Evolutionary conservation across 2,888 invertebrate genomes (phyloP), one percentile per base, ranked within the genome.

Genomic region (Trichacis sp.): DNA sequence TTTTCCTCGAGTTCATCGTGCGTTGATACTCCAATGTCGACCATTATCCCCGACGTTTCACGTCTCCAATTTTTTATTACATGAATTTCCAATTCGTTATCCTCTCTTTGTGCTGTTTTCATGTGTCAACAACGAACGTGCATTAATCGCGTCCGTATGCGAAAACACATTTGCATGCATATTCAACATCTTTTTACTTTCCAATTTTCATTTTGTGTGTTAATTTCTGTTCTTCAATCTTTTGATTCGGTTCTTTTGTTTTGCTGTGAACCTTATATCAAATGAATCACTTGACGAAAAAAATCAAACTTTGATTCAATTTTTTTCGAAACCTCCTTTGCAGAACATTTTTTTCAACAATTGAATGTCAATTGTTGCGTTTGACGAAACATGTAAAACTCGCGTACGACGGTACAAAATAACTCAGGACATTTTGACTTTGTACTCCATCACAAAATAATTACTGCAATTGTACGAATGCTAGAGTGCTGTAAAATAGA

Each of bases 401-500:
- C 58, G 66, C 42, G 14, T 42, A 55, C 55, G 33, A 52, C 43
- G 59, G 52, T 52, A 56, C 58, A 48, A 51, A 55, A 36, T 47
- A 59, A 56, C 3, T 56, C 58, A 62, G 56, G 58, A 58, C 62
- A 59, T 42, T 58, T 61, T 61, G 54, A 40, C 58, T 61, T 40
- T 61, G 61, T 33, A 60, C 50, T 61, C 57, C 60, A 54, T 50
- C 57, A 62, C 38, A 58, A 54, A 58, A 69, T 51, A 65, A 73
- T 76, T 72, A 72, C 65, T 71, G 73, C 74, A 74, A 69, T 77
- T 77, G 73, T 75, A 80, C 73, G 83, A 82, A 84, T 84, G 82
- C 83, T 84, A 84, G 84, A 82, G 81, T 84, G 83, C 84, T 83
- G 84, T 84, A 83, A 80, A 67, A 81, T 81, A 82, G 78, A 76